These are phyloP conservation scores for Andrena cerasifolii DNA, from an alignment of 1,140 invertebrate species.

Conservation along the genomic window DNA sequence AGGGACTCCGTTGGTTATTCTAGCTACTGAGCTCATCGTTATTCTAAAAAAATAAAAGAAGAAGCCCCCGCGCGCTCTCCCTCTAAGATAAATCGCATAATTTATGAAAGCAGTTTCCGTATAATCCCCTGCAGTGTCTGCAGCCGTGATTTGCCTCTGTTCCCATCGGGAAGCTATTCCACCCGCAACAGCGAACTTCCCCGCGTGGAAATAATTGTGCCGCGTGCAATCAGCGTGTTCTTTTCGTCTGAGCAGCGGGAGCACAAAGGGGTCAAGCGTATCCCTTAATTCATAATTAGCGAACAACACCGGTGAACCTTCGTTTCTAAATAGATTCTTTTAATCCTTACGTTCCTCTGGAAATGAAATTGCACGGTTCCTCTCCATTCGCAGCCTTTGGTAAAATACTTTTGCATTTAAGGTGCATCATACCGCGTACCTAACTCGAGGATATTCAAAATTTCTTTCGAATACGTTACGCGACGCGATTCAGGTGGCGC, in stretches of 20 bases:
- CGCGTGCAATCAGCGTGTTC: slow-evolving; percentile 14
- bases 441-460: too few relatives aligned
- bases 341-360: too few relatives aligned
- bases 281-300: too few relatives aligned
- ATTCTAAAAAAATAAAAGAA: slow-evolving; percentile 34
- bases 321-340: too few relatives aligned
- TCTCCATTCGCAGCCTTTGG: too few relatives aligned
- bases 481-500: too few relatives aligned
- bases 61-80: not conserved
- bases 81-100: slow-evolving; percentile 47
- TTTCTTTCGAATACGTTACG: too few relatives aligned
- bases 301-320: too few relatives aligned
- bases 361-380: too few relatives aligned
- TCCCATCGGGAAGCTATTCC: slow-evolving; percentile 30
- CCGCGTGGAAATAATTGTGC: slow-evolving; percentile 34
- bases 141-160: slow-evolving; percentile 39
- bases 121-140: slow-evolving; percentile 27
- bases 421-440: too few relatives aligned
- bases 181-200: not conserved
- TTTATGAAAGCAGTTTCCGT: slow-evolving; percentile 46
- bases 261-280: too few relatives aligned
- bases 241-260: not conserved
- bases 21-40: slow-evolving; percentile 21
- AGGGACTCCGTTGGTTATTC: slow-evolving; percentile 14
- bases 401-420: too few relatives aligned